These are phyloP conservation scores for Diachrysia chrysitis DNA, from an alignment of 2,888 invertebrate genomes.

Conservation along the genomic window DNA sequence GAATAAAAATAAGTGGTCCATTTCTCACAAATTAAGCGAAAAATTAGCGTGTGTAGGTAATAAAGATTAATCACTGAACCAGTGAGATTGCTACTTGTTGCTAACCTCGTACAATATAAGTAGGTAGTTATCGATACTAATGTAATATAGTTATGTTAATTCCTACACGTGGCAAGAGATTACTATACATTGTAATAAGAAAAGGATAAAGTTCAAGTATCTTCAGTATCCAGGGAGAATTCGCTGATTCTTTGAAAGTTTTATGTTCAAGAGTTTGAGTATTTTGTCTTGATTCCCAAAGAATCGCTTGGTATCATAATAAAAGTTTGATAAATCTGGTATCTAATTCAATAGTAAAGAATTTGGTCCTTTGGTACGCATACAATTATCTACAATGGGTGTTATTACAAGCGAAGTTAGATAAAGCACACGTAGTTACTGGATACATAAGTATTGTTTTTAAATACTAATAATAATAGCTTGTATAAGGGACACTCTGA, in stretches of 20 bases:
- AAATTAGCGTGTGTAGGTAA: neutral
- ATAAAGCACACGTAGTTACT: neutral
- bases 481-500: neutral
- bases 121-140: constrained; percentile 1
- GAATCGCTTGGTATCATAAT: no score
- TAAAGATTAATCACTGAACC: neutral
- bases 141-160: neutral
- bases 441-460: constrained; percentile 1
- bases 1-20: neutral
- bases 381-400: neutral
- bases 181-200: constrained; percentile 1
- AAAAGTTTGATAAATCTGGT: no score
- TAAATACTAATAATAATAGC: neutral
- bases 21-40: neutral
- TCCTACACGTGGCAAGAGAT: constrained; percentile 1
- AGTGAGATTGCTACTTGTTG: neutral
- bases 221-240: neutral
- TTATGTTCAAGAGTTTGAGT: neutral
- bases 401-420: neutral
- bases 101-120: neutral
- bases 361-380: no score
- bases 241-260: neutral
- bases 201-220: neutral
- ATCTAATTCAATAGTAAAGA: neutral
- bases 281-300: no score